Evolutionary conservation across 1,140 invertebrate genomes (phyloP), one percentile per base, ranked within the genome.

Genomic region (Zaprionus taronus): DNA sequence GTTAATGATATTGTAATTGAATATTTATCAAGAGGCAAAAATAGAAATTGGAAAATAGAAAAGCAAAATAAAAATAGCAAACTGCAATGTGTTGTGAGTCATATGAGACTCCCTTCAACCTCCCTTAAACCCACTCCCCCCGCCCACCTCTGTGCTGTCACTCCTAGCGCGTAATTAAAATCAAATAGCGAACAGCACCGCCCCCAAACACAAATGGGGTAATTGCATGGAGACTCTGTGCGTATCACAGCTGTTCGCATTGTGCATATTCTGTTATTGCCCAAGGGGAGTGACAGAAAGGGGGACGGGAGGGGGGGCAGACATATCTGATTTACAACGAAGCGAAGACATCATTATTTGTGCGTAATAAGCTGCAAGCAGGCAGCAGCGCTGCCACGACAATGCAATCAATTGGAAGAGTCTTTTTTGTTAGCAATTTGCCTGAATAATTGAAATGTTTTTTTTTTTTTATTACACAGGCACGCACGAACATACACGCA

Each of bases 401-500:
- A 20, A 22, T 51, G 20, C 47, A 51, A 14, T 51, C 17, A 51
- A 51, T 12, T 24, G 47, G 47, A 51, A 51, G 11, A 3, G 41
- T 47, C 41, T 51, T 9, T 22, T 51, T 51, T 51, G 47, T 51
- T 24, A 22, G 47, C 47, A 51, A 51, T 51, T 51, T 51, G 1
- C 47, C 20, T 51, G 20, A 14, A 51, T 51, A 51, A 51, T 24
- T 22, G 22, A 51, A 51, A 51, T 24, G n/a, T 22, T 51, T 22
- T 49, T 49, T 20, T 20, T 20, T 20, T 51, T 22, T 24, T 41
- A 51, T 49, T 3, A 12, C 47, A 22, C 38, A n/a, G n/a, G 5
- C 41, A 47, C n/a, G n/a, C 41, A 47, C 41, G 41, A n/a, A 47
- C 41, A 47, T n/a, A 47, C 41, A 47, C 41, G n/a, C n/a, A 47